Percentiles rank a stretch among this genome's conserved stretches.
Conservation (phyloP, 2,797 vertebrate species). For the Serranus cabrilla region DNA sequence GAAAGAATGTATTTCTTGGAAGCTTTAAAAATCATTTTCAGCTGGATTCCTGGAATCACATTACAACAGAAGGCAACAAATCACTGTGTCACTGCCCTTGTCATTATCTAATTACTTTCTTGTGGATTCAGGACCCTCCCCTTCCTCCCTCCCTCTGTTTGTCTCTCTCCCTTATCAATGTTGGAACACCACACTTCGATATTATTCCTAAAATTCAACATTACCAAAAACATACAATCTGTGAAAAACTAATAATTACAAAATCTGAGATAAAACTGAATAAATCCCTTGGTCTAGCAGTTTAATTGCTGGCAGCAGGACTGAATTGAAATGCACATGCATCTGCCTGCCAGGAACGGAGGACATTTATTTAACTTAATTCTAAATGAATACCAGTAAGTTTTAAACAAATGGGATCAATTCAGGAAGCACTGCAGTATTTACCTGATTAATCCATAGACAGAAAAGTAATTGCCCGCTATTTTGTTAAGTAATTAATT, state of each 20-base stretch:
- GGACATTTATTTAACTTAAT: not conserved
- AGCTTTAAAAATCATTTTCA: constrained; percentile 55
- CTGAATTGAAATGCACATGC: not conserved
- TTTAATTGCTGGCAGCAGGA: constrained; percentile 23
- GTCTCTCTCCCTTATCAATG: constrained; percentile 9
- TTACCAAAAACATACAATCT: constrained; percentile 7
- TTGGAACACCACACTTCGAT: constrained; percentile 12
- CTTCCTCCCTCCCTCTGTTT: not conserved
- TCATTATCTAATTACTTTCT: constrained; percentile 66
- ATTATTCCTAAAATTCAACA: constrained; percentile 5
- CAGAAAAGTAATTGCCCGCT: not conserved
- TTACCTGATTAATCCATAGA: not conserved
- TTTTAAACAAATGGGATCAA: not conserved
- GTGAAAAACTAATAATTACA: constrained; percentile 13
- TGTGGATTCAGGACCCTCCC: constrained; percentile 38
- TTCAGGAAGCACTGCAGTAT: not conserved
- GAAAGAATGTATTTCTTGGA: constrained; percentile 48
- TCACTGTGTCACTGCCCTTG: constrained; percentile 52
- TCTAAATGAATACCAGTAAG: not conserved
- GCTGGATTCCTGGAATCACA: constrained; percentile 57
- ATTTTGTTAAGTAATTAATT: not conserved
- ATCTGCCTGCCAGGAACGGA: not conserved
- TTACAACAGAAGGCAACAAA: constrained; percentile 62
- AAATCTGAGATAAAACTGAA: constrained; percentile 12
- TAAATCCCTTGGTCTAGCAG: constrained; percentile 16